Evolutionary conservation across 2,888 invertebrate genomes (phyloP).

Genomic region (Thera obeliscata): DNA sequence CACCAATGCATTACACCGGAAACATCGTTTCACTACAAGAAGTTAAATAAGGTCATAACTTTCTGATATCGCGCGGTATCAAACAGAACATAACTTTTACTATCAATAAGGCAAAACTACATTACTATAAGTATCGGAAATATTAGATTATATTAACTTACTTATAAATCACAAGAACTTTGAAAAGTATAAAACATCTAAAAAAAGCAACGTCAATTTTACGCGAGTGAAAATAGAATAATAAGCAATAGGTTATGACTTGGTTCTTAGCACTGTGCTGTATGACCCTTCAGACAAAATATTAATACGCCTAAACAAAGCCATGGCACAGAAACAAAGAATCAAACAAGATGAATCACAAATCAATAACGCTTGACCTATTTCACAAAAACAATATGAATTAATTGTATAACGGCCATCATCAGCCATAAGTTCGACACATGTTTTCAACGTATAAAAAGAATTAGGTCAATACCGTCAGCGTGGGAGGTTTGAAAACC

Average conservation of each 20-base stretch:
- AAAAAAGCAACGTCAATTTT: no score
- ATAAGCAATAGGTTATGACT: no score
- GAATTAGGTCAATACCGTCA: constrained; percentile 64
- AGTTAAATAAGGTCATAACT: constrained; percentile 38
- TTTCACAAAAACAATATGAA: constrained; percentile 33
- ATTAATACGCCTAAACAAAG: background rate
- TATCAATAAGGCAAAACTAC: constrained; percentile 7
- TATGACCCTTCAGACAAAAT: no score
- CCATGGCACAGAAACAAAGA: background rate
- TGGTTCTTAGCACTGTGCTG: no score
- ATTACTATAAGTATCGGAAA: background rate
- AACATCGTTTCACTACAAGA: constrained; percentile 32
- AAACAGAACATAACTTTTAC: constrained; percentile 36
- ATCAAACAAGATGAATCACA: constrained; percentile 4
- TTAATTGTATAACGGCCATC: constrained; percentile 31
- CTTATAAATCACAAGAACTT: no score
- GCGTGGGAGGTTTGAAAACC: constrained; percentile 57
- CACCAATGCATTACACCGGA: constrained; percentile 21
- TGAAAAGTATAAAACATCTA: no score
- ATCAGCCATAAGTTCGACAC: constrained; percentile 44
- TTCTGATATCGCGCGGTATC: constrained; percentile 39
- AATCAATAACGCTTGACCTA: constrained; percentile 31
- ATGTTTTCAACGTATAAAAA: constrained; percentile 58
- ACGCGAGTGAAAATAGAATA: no score
- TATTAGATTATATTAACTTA: background rate